Conservation (phyloP, 2,888 invertebrate species). For the Sesia bembeciformis region DNA sequence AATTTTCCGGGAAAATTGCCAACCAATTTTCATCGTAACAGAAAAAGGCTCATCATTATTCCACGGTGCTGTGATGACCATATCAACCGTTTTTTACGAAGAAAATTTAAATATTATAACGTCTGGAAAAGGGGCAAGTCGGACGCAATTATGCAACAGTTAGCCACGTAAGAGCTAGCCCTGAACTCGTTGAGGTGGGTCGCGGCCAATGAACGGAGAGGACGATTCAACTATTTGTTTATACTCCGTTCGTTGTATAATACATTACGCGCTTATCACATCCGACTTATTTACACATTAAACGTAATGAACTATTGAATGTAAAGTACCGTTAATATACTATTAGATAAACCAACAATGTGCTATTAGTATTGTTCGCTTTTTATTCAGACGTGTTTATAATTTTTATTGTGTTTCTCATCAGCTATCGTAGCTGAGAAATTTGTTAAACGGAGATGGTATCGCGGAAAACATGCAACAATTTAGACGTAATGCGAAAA, state of each 20-base stretch:
- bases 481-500: not conserved
- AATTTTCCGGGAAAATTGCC: too few species aligned
- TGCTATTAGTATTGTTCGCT: not conserved
- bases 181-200: conserved; percentile 46
- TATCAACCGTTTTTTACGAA: not conserved
- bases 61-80: not conserved
- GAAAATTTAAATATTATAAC: not conserved
- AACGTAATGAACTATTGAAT: not conserved
- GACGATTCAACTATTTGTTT: not conserved
- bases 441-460: not conserved
- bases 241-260: not conserved
- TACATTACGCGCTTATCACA: not conserved
- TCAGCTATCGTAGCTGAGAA: not conserved
- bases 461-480: not conserved
- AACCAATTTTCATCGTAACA: too few species aligned
- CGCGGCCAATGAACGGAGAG: conserved; percentile 40
- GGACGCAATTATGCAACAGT: conserved; percentile 44
- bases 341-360: not conserved
- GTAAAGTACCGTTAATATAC: not conserved
- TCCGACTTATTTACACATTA: not conserved
- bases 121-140: conserved; percentile 23
- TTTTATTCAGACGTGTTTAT: not conserved
- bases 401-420: not conserved
- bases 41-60: too few species aligned
- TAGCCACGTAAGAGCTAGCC: conserved; percentile 28